Conservation (phyloP, 2,888 invertebrate species). For the Conistra vaccinii region DNA sequence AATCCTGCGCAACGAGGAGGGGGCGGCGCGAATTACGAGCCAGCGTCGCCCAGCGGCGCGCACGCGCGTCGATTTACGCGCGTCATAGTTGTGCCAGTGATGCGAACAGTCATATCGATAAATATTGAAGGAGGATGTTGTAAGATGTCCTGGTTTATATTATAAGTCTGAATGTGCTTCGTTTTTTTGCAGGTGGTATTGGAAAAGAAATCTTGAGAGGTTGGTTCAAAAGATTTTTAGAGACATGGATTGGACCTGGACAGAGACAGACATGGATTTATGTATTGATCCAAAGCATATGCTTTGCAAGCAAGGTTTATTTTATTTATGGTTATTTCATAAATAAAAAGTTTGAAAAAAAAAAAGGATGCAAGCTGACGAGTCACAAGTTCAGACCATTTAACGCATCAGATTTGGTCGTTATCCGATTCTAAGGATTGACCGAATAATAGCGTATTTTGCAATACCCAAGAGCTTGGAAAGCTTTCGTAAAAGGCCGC, state of each 20-base stretch:
- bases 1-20: conserved; percentile 66
- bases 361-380: no score
- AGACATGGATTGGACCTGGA: no score
- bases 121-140: conserved; percentile 19
- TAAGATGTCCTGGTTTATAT: conserved; percentile 4
- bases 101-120: conserved; percentile 60
- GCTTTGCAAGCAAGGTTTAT: no score
- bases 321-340: no score
- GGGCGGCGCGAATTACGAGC: conserved; percentile 87
- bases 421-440: no score
- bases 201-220: background rate
- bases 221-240: background rate
- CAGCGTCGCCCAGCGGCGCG: conserved; percentile 84
- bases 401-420: background rate
- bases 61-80: conserved; percentile 90
- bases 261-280: background rate
- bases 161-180: background rate
- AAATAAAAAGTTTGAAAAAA: no score
- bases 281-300: background rate
- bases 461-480: background rate
- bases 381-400: background rate
- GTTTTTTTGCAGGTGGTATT: background rate
- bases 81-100: conserved; percentile 77
- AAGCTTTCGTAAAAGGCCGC: background rate
- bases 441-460: background rate